Percentiles rank a stretch among this genome's conserved stretches.
These are phyloP conservation scores for Dicyrtoma fusca DNA, from an alignment of 2,888 invertebrate genomes.

Conservation along the genomic window DNA sequence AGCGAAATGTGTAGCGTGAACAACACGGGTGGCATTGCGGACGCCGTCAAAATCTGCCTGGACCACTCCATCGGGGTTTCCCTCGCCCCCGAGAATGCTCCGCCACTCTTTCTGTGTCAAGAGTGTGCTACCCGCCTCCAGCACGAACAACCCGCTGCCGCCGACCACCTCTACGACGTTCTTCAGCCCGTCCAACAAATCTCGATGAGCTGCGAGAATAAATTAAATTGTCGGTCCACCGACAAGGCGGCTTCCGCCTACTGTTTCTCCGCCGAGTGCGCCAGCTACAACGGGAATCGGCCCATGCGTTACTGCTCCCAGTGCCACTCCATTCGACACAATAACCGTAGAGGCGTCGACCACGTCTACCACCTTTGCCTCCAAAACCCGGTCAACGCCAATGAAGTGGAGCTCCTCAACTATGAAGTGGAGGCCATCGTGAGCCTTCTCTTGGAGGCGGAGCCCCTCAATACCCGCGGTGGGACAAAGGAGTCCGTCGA, in stretches of 20 bases:
- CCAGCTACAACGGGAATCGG: slow-evolving; percentile 92
- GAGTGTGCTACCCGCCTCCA: slow-evolving; percentile 89
- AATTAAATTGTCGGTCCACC: slow-evolving; percentile 90
- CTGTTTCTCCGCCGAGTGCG: slow-evolving; percentile 94
- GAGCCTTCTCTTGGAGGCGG: slow-evolving; percentile 87
- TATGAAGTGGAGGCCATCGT: slow-evolving; percentile 94
- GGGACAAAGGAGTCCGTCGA: slow-evolving; percentile 51
- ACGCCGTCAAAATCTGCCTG: slow-evolving; percentile 90
- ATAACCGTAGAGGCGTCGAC: slow-evolving; percentile 81
- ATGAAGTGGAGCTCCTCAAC: slow-evolving; percentile 87
- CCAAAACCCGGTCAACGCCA: slow-evolving; percentile 78
- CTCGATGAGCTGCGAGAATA: slow-evolving; percentile 94
- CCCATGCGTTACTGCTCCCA: slow-evolving; percentile 92
- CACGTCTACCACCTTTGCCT: slow-evolving; percentile 89
- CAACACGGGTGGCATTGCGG: slow-evolving; percentile 81
- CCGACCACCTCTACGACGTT: slow-evolving; percentile 82
- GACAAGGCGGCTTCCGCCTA: slow-evolving; percentile 93
- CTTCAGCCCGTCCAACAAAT: slow-evolving; percentile 92
- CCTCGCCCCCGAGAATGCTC: slow-evolving; percentile 80
- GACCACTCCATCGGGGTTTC: slow-evolving; percentile 89
- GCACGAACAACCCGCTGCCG: slow-evolving; percentile 79
- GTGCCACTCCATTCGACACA: slow-evolving; percentile 86
- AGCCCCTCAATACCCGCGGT: slow-evolving; percentile 68
- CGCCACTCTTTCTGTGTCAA: slow-evolving; percentile 92
- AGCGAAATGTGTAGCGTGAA: slow-evolving; percentile 74